Evolutionary conservation across 1,140 invertebrate genomes (phyloP), one percentile per base, ranked within the genome.

Genomic region (Zaprionus davidi): DNA sequence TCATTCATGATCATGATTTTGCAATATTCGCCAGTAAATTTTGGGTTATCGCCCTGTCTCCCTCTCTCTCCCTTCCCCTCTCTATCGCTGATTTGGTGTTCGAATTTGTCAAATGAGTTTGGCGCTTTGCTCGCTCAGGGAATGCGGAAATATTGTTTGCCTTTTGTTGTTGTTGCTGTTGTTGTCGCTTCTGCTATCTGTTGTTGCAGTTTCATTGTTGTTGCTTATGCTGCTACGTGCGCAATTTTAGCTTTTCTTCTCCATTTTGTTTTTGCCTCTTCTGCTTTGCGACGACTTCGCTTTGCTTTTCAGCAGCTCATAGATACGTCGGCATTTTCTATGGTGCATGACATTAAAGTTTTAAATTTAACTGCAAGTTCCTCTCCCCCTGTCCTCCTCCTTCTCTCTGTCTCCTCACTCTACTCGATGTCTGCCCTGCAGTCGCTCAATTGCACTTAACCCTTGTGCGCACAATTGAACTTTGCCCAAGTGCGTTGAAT

Each of bases 331-430:
- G 66, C 84, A 88, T 84, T 87, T 88, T 75, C 78, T 67, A 65
- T 87, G 78, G 71, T 73, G 84, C 84, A 87, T 87, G 84, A 87
- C 84, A 87, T 87, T 90, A 87, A 87, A 87, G 84, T 87, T 87
- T 86, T 87, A 87, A 90, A 88, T 87, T 87, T 90, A 87, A 87
- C 74, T 78, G 62, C 83, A 82, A 79, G 31, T 59, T 28, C 28
- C 28, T 20, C 17, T 12, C 20, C 17, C 6, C 17, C n/a, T 5
- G 3, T 17, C n/a, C 34, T 22, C 34, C 13, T 34, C 13, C 46
- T 46, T 12, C 11, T 5, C 28, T 31, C 2, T 26, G 49, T 6
- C 26, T 20, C 20, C 41, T 34, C 13, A 15, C 12, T 49, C 38
- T 28, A 51, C 46, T 46, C n/a, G 41, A 9, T 46, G 41, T 46